Evolutionary conservation across 2,797 vertebrate species (phyloP).

Genomic region (Muraenolepis orangiensis): DNA sequence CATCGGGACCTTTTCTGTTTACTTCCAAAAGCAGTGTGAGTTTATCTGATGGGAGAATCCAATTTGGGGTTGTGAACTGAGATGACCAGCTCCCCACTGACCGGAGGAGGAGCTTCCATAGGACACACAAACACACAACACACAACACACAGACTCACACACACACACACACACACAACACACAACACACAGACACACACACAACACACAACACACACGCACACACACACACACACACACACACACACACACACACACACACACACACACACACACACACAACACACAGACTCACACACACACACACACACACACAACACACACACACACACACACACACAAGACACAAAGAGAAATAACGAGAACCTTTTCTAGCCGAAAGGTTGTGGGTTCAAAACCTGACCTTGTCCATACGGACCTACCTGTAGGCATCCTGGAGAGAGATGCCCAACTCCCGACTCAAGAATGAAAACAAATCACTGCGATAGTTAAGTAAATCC

Average conservation of each 20-base stretch:
- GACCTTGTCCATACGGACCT: too few species aligned
- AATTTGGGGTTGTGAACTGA: slow-evolving; percentile 51
- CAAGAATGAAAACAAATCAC: too few species aligned
- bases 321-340: not conserved
- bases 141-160: not conserved
- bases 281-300: too few species aligned
- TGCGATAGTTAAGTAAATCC: too few species aligned
- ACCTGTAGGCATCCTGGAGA: not conserved
- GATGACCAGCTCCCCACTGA: slow-evolving; percentile 32
- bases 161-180: not conserved
- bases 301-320: too few species aligned
- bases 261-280: too few species aligned
- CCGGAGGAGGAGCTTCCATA: slow-evolving; percentile 43
- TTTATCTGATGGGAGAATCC: slow-evolving; percentile 51
- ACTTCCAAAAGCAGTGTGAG: slow-evolving; percentile 27
- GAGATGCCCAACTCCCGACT: not conserved
- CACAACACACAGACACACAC: slow-evolving; percentile 10
- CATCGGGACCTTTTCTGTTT: slow-evolving; percentile 45
- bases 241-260: not conserved
- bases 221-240: not conserved
- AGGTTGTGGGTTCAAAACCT: too few species aligned
- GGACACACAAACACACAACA: slow-evolving; percentile 25
- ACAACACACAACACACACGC: slow-evolving; percentile 7
- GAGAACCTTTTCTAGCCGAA: too few species aligned
- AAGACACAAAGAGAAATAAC: not conserved